These are phyloP conservation scores for Peromyscus aztecus DNA, from an alignment of 2,797 vertebrate species.

Conservation along the genomic window DNA sequence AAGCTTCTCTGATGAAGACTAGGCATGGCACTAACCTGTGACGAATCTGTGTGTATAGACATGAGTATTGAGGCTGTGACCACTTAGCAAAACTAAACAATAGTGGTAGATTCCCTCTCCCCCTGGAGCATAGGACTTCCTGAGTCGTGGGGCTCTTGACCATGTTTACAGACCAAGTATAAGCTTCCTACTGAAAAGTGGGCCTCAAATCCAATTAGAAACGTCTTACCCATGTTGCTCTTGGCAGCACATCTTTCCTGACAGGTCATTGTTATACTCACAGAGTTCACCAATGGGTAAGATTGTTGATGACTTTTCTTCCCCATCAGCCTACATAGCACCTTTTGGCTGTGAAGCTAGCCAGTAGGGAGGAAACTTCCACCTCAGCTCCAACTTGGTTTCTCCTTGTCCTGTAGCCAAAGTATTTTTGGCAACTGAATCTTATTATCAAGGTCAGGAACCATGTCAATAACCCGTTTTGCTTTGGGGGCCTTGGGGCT, in stretches of 20 bases:
- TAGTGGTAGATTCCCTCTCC: background rate
- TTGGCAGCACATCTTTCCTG: background rate
- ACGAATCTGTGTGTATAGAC: background rate
- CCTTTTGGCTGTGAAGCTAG: background rate
- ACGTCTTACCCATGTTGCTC: too few relatives aligned
- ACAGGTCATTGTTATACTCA: background rate
- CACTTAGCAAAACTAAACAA: background rate
- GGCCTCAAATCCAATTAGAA: background rate
- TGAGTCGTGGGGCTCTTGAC: too few relatives aligned
- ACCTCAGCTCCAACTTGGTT: background rate
- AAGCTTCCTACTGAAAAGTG: background rate
- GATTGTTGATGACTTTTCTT: background rate
- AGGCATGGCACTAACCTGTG: background rate
- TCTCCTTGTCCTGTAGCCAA: background rate
- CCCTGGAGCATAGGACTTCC: background rate
- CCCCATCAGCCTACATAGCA: background rate
- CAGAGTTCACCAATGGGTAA: background rate
- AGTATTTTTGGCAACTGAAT: background rate
- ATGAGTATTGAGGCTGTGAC: background rate
- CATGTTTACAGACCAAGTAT: background rate
- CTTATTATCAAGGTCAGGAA: background rate
- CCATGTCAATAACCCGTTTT: background rate
- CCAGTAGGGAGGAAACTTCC: background rate
- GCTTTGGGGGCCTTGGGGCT: background rate
- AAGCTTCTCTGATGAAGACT: background rate